Conservation (phyloP, 1,140 invertebrate genomes). For the Orchesella cincta region DNA sequence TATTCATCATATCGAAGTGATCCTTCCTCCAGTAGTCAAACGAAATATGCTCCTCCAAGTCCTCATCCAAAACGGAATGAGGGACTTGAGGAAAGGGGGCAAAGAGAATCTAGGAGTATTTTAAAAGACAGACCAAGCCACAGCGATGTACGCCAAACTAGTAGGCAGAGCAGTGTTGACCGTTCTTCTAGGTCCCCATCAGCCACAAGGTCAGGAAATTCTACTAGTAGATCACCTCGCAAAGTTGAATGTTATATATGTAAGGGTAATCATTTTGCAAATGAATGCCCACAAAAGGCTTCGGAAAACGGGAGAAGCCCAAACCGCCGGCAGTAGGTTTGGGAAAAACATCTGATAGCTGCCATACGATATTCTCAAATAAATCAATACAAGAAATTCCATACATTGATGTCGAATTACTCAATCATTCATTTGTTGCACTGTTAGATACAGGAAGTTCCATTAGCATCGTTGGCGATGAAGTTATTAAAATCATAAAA, state of each 20-base stretch:
- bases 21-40: too few species aligned
- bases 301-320: constrained; percentile 5
- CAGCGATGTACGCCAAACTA: too few species aligned
- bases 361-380: neutral
- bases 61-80: too few species aligned
- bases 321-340: neutral
- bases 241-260: constrained; percentile 1
- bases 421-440: neutral
- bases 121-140: too few species aligned
- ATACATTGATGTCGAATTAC: neutral
- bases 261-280: neutral
- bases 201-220: too few species aligned
- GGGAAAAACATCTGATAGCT: neutral
- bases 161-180: too few species aligned
- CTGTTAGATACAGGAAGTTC: neutral
- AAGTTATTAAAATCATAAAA: neutral
- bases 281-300: constrained; percentile 1
- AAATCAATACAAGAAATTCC: neutral
- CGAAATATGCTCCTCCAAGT: too few species aligned
- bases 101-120: too few species aligned
- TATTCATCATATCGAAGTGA: too few species aligned
- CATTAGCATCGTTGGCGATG: neutral
- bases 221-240: too few species aligned
- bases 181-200: too few species aligned
- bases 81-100: too few species aligned